Base-by-base conservation (phyloP, 23 tunicate species). In the Clavelina lepadiformis region DNA sequence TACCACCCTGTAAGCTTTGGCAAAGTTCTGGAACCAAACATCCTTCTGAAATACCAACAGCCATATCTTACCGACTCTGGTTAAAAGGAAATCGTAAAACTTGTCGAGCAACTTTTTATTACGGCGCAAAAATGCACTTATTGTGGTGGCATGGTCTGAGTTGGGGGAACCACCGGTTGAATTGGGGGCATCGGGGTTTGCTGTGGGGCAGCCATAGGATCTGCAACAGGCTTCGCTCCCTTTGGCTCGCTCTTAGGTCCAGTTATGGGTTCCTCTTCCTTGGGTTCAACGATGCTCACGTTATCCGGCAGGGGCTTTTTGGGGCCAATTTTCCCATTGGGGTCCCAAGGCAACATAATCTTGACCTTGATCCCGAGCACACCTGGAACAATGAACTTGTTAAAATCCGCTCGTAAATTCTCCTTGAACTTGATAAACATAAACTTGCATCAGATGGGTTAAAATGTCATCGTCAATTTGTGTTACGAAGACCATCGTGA, bases 301-400 rank as follows among this genome's bases (percentile, higher is more conserved):
- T 82, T 73, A 61, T 91, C 98, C 1, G 98, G 92, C 5, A 82
- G 82, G 0, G 98, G 98, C 68, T 77, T 82, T 86, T 91, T 91
- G 33, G 98, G 98, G 33, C 98, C 98, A 33, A 83, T 83, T 57
- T 91, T 91, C 31, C 98, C 98, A 37, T 67, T 72, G 31, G 98
- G 98, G 44, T 91, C 98, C 82, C 82, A 78, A 3, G 98, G 98
- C 11, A 91, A 71, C 98, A 91, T 91, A 31, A 91, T 91, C 44
- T 91, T 91, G 38, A 82, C 91, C 55, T 82, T 91, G 78, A 82
- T 73, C 25, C 92, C 92, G 19, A 91, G 59, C 32, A 91, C 98
- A 62, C 97, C 95, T 86, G 44, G 5, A 66, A 46, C 7, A 21
- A 11, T 8, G 13, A 15, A 41, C 15, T 11, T 15, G 15, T 11